Conservation (phyloP, 2,113 vertebrate genomes). For the Eptesicus fuscus region DNA sequence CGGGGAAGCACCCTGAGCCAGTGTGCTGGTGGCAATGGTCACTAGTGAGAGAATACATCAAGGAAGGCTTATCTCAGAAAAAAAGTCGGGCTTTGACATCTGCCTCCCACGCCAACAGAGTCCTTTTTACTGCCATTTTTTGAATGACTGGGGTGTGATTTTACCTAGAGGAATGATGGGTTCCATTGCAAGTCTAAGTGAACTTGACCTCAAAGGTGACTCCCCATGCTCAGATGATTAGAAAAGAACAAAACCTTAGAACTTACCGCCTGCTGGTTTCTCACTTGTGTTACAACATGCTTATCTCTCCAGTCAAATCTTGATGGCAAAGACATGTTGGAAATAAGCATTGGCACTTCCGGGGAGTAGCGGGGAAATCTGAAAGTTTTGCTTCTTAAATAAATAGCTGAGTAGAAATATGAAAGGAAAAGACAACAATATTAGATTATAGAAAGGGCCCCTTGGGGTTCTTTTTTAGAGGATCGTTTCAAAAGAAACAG, state of each 20-base stretch:
- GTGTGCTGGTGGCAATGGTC: background rate
- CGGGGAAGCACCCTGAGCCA: background rate
- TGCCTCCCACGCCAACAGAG: no score
- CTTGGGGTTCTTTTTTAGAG: background rate
- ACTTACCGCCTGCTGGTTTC: constrained; percentile 89
- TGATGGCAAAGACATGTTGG: constrained; percentile 77
- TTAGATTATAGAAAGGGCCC: background rate
- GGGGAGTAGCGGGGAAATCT: constrained; percentile 78
- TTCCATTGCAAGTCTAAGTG: background rate
- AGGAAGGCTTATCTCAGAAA: background rate
- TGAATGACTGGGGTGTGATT: background rate
- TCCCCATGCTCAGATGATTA: background rate
- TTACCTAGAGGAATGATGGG: background rate
- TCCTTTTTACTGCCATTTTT: background rate
- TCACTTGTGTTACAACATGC: constrained; percentile 87
- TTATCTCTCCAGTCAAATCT: constrained; percentile 94
- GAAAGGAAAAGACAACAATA: background rate
- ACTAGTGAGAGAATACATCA: background rate
- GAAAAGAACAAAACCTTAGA: background rate
- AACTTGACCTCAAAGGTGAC: background rate
- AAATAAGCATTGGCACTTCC: background rate
- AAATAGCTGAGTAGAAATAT: constrained; percentile 82
- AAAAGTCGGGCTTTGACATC: background rate
- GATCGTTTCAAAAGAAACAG: background rate
- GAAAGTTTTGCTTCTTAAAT: constrained; percentile 83